Evolutionary conservation across 2,888 invertebrate species (phyloP), one percentile per base, ranked within the genome.

Genomic region (Tachina grossa): DNA sequence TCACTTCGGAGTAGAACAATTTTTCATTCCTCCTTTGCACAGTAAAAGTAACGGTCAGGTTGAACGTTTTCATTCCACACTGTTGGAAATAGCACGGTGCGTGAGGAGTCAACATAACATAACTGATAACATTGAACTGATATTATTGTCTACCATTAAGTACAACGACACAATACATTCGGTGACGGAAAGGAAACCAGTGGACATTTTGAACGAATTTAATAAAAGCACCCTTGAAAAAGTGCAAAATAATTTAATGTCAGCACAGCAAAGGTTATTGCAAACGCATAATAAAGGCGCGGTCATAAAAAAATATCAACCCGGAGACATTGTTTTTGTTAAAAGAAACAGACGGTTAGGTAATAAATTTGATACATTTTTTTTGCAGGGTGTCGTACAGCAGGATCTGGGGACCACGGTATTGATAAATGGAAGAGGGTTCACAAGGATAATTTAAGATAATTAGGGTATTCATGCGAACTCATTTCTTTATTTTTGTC

Each of bases 11-110:
- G 49, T 81, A 9, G 59, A 81, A n/a, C 68, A 81, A 39, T 69
- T 76, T 59, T 74, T 68, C 31, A 63, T 74, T 10, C 84, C 87
- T 19, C 75, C 87, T 13, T 22, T 85, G 49, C 84, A 85, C 53
- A 87, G 79, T 53, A 65, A 57, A 9, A 74, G 69, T 43, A 86
- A 85, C 51, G 84, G 83, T 39, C 74, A 86, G 72, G 75, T 87
- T 10, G 79, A 87, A 51, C 61, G 74, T 16, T 87, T 83, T 13
- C 84, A 86, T 55, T 76, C 66, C 5, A 85, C 82, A 3, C 31
- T 87, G 2, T 16, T 63, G 11, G 85, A 87, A 59, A 84, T 87
- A 22, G 83, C 83, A 11, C 49, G 84, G 31, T 84, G 80, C 19
- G 49, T 81, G 9, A 84, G 66, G 45, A 59, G 31, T 49, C 77